These are phyloP conservation scores for Drosophila lowei DNA, from an alignment of 1,140 invertebrate species.

Conservation along the genomic window DNA sequence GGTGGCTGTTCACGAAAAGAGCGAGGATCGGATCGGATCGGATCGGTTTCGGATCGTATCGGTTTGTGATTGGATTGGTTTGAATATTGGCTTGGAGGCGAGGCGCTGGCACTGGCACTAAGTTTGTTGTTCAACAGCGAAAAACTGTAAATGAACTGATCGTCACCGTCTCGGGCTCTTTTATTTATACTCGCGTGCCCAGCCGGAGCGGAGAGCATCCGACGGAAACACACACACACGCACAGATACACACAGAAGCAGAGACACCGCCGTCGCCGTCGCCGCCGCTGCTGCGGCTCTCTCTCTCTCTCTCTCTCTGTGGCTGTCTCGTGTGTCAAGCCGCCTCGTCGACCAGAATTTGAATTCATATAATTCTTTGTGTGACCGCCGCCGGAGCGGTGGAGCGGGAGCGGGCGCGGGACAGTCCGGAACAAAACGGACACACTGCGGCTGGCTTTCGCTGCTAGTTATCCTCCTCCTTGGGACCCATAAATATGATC, in stretches of 20 bases:
- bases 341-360: slow-evolving; percentile 20
- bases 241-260: no score
- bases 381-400: slow-evolving; percentile 21
- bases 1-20: slow-evolving; percentile 16
- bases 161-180: slow-evolving; percentile 43
- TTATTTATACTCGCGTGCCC: slow-evolving; percentile 63
- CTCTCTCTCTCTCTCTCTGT: slow-evolving; percentile 10
- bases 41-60: slow-evolving; percentile 8
- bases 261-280: no score
- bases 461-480: slow-evolving; percentile 7
- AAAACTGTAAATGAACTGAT: slow-evolving; percentile 78
- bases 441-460: slow-evolving; percentile 1
- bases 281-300: not conserved
- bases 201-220: slow-evolving; percentile 13
- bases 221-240: not conserved
- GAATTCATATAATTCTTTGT: slow-evolving; percentile 49
- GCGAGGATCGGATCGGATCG: slow-evolving; percentile 40
- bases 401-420: slow-evolving; percentile 17
- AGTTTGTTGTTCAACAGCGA: slow-evolving; percentile 77
- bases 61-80: not conserved
- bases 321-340: slow-evolving; percentile 20
- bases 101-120: slow-evolving; percentile 26
- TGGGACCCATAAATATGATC: slow-evolving; percentile 10
- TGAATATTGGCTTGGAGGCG: slow-evolving; percentile 13
- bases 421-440: slow-evolving; percentile 57